Evolutionary conservation across 92 coral and sea anemone species (phyloP).

Genomic region (Ricordea florida): DNA sequence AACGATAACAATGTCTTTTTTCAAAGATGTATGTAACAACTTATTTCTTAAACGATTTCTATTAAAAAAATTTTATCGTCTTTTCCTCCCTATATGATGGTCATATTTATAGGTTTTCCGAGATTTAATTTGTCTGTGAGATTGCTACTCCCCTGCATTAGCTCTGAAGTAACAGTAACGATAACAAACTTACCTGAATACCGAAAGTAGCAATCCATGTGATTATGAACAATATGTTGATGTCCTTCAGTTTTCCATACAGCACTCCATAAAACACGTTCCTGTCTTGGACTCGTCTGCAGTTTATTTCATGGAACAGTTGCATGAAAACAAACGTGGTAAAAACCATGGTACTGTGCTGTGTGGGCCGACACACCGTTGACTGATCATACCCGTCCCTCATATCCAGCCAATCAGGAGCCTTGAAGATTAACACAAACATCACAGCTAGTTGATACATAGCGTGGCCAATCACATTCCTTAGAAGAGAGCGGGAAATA

Average conservation of each 20-base stretch:
- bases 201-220: slow-evolving; percentile 52
- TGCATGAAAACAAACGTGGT: slow-evolving; percentile 81
- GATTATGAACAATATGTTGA: slow-evolving; percentile 55
- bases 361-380: slow-evolving; percentile 81
- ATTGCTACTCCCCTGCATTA: too few relatives aligned
- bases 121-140: too few relatives aligned
- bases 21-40: too few relatives aligned
- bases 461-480: slow-evolving; percentile 75
- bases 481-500: slow-evolving; percentile 67
- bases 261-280: slow-evolving; percentile 67
- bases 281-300: slow-evolving; percentile 77
- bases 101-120: too few relatives aligned
- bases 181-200: slow-evolving; percentile 81
- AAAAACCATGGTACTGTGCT: slow-evolving; percentile 89
- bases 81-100: too few relatives aligned
- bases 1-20: too few relatives aligned
- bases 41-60: too few relatives aligned
- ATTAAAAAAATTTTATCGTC: too few relatives aligned
- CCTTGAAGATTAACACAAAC: slow-evolving; percentile 68
- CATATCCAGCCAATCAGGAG: slow-evolving; percentile 76
- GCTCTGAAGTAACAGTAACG: too few relatives aligned
- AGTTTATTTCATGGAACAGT: slow-evolving; percentile 81
- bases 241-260: slow-evolving; percentile 28
- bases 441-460: slow-evolving; percentile 69
- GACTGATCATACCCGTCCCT: slow-evolving; percentile 72